Conservation (phyloP, 1,140 invertebrate species). For the Spodoptera frugiperda region DNA sequence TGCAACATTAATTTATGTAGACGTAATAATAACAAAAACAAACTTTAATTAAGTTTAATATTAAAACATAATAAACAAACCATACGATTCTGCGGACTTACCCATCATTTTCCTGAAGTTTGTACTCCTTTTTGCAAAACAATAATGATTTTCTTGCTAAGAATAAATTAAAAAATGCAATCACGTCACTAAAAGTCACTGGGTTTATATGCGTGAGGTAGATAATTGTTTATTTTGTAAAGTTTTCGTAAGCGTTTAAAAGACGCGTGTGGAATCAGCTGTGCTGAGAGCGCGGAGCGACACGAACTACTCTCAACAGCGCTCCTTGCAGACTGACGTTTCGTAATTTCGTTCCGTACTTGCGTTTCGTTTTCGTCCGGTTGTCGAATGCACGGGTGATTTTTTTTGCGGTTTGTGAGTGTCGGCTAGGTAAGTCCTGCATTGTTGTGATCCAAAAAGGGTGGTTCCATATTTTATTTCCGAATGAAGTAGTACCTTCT, state of each 20-base stretch:
- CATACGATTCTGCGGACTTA: conserved; percentile 58
- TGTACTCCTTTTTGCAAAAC: conserved; percentile 52
- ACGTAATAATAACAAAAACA: too few relatives aligned
- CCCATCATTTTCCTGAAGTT: conserved; percentile 65
- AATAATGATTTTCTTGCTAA: conserved; percentile 38
- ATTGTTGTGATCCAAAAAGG: conserved; percentile 62
- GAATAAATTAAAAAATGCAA: conserved; percentile 35
- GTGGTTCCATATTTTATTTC: conserved; percentile 64
- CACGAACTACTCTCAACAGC: conserved; percentile 60
- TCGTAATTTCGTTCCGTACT: conserved; percentile 63
- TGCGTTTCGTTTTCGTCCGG: conserved; percentile 60
- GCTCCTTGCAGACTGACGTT: conserved; percentile 70
- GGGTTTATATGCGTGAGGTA: conserved; percentile 43
- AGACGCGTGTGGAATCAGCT: conserved; percentile 70
- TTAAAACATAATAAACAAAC: neutral
- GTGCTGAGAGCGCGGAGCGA: conserved; percentile 51
- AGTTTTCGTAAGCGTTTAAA: conserved; percentile 49
- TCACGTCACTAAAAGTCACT: conserved; percentile 70
- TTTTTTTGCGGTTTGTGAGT: conserved; percentile 56
- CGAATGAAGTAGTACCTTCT: conserved; percentile 38
- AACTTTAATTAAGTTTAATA: neutral
- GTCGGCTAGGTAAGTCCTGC: conserved; percentile 59
- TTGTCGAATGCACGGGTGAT: conserved; percentile 51
- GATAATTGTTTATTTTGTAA: conserved; percentile 44
- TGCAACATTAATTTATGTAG: too few relatives aligned